Evolutionary conservation across 2,888 invertebrate genomes (phyloP).

Genomic region (Ryuthela nishihirai): DNA sequence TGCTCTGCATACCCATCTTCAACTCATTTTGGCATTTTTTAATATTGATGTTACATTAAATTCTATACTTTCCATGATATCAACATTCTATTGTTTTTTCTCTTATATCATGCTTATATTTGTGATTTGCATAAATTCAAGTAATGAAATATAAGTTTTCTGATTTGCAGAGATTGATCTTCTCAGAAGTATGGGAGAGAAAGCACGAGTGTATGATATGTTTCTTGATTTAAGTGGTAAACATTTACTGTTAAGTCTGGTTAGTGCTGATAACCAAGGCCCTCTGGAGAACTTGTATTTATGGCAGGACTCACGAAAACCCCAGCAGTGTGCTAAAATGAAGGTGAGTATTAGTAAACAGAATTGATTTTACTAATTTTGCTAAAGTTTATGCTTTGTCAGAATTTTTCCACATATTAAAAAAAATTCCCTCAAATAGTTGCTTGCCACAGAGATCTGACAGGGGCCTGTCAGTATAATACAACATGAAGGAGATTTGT

Average conservation of each 20-base stretch:
- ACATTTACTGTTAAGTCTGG: constrained; percentile 74
- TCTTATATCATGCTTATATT: too few relatives aligned
- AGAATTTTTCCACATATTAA: too few relatives aligned
- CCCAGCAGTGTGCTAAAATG: constrained; percentile 62
- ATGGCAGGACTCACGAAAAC: constrained; percentile 58
- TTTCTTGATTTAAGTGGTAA: constrained; percentile 83
- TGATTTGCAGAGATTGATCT: constrained; percentile 66
- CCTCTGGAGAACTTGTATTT: constrained; percentile 74
- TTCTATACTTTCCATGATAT: not conserved
- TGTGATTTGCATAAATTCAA: too few relatives aligned
- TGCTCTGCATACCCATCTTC: too few relatives aligned
- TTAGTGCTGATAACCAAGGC: constrained; percentile 52
- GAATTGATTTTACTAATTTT: not conserved
- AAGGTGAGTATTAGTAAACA: constrained; percentile 44
- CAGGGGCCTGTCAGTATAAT: too few relatives aligned
- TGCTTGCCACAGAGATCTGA: too few relatives aligned
- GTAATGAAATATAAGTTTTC: too few relatives aligned
- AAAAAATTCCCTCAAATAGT: too few relatives aligned
- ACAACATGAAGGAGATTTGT: too few relatives aligned
- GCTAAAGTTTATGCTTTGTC: not conserved
- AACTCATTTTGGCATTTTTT: too few relatives aligned
- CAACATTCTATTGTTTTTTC: not conserved
- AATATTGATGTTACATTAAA: too few relatives aligned
- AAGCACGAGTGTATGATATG: constrained; percentile 53
- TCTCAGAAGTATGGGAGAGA: constrained; percentile 54